These are phyloP conservation scores for Myotis planiceps DNA, from an alignment of 2,797 vertebrate genomes.

Conservation along the genomic window DNA sequence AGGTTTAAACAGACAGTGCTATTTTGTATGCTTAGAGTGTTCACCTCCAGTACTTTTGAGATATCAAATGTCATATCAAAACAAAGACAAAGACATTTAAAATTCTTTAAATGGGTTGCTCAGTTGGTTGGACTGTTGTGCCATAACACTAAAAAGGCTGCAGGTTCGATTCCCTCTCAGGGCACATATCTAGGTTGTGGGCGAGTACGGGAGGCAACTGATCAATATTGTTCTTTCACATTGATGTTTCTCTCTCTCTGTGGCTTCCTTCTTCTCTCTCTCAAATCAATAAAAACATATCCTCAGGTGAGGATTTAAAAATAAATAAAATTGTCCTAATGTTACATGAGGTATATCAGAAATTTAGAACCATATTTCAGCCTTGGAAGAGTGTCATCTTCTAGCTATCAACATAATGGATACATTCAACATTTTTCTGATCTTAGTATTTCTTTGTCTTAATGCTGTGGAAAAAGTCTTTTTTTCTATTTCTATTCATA, in stretches of 20 bases:
- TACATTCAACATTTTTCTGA: not conserved
- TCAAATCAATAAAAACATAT: too few relatives aligned
- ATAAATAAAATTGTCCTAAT: not conserved
- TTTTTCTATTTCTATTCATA: not conserved
- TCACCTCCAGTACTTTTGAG: not conserved
- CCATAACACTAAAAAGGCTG: too few relatives aligned
- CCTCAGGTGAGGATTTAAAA: too few relatives aligned
- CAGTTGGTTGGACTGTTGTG: too few relatives aligned
- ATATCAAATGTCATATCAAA: not conserved
- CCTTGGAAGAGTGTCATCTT: not conserved
- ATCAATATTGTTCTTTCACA: too few relatives aligned
- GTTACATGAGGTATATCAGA: not conserved
- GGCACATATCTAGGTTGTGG: too few relatives aligned
- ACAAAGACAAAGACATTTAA: not conserved
- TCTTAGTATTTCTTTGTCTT: conserved; percentile 7
- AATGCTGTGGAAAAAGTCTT: not conserved
- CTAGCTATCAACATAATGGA: not conserved
- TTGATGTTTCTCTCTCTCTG: too few relatives aligned
- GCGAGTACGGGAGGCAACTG: too few relatives aligned
- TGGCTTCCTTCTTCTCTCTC: too few relatives aligned
- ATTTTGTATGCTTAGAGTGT: not conserved
- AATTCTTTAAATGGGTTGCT: too few relatives aligned
- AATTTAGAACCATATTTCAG: not conserved
- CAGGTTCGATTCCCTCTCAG: too few relatives aligned
- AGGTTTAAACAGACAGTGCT: not conserved